phyloP scores from a whole-genome alignment of 2,797 vertebrate species.

The Mionectes olivaceus region DNA sequence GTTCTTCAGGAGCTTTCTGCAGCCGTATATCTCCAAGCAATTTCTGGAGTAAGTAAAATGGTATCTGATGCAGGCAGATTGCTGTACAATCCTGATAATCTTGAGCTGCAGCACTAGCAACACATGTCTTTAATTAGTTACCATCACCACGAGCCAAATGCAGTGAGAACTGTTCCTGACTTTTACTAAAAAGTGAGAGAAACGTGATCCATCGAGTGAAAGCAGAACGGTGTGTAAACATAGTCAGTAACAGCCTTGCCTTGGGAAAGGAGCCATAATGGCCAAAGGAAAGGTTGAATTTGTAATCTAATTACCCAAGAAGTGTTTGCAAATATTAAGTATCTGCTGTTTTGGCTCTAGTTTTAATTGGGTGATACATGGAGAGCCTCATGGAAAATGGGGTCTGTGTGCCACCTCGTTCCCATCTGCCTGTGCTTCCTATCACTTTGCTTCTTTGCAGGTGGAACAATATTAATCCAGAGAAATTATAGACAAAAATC shows the following conservation, averaged over 20 bases:
- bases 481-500: background rate
- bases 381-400: background rate
- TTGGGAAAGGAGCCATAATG: background rate
- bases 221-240: background rate
- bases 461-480: background rate
- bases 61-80: background rate
- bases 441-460: background rate
- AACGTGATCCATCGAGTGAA: background rate
- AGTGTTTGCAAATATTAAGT: background rate
- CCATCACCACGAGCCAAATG: background rate
- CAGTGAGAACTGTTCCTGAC: background rate
- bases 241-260: background rate
- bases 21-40: background rate
- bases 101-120: background rate
- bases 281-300: background rate
- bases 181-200: background rate
- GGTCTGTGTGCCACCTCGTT: background rate
- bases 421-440: conserved; percentile 22
- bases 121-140: background rate
- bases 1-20: background rate
- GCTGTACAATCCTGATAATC: background rate
- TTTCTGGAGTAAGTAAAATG: background rate
- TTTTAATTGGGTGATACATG: background rate
- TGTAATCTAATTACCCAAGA: background rate
- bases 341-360: background rate